phyloP scores from a whole-genome alignment of 2,797 vertebrate genomes.

The Chelon auratus region DNA sequence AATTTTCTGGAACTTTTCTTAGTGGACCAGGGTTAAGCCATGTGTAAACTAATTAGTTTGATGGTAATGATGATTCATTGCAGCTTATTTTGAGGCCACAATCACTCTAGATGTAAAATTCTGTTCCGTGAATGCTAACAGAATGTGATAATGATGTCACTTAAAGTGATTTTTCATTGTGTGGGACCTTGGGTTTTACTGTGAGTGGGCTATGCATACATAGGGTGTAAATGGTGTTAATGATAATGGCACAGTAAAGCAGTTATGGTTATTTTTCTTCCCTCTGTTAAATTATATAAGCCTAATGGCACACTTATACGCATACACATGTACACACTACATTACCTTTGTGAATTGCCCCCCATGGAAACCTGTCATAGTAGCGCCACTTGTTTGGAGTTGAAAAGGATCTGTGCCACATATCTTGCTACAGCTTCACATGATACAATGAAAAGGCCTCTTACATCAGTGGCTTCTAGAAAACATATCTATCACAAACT shows the following conservation, averaged over 20 bases:
- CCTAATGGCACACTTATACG: neutral
- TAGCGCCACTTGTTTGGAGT: neutral
- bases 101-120: constrained; percentile 17
- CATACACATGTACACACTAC: constrained; percentile 16
- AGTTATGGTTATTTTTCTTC: neutral
- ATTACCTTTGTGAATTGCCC: constrained; percentile 5
- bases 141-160: constrained; percentile 37
- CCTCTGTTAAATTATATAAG: constrained; percentile 13
- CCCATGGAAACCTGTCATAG: constrained; percentile 9
- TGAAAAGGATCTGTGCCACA: neutral
- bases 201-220: neutral
- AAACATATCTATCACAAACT: constrained; percentile 12
- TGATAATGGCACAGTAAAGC: constrained; percentile 23
- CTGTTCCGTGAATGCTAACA: constrained; percentile 23
- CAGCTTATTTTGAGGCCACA: constrained; percentile 12
- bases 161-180: constrained; percentile 18
- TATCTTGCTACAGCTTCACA: neutral
- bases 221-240: constrained; percentile 7
- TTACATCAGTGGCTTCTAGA: constrained; percentile 2
- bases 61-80: constrained; percentile 16
- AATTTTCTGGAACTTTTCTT: constrained; percentile 11
- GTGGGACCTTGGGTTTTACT: constrained; percentile 13
- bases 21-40: constrained; percentile 7
- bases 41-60: constrained; percentile 1
- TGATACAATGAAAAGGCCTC: constrained; percentile 11